Evolutionary conservation across 2,797 vertebrate genomes (phyloP), one percentile per base, ranked within the genome.

Genomic region (Anabacerthia variegaticeps): DNA sequence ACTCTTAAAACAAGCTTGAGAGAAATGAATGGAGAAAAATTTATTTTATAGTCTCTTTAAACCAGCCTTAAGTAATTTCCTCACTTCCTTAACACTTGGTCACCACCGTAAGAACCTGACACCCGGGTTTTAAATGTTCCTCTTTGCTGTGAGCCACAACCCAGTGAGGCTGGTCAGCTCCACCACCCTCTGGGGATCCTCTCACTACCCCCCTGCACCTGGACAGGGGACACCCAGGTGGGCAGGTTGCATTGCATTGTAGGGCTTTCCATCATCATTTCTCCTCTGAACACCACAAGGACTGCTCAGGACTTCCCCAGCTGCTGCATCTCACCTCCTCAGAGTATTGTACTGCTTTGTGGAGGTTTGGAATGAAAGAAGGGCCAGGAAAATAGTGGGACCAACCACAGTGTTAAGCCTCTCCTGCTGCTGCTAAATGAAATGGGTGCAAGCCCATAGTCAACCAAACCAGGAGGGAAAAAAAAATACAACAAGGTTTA

Each of bases 161-260:
- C 9, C 22, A 11, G 21, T 3, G 55, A 62, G 46, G 81, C 37
- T 71, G 58, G 26, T 79, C n/a, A 12, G 2, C 46, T 32, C 21
- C 43, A 15, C 39, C 23, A 2, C 12, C 46, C 2, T 17, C 52
- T 23, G 54, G 77, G 58, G 32, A 59, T n/a, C 11, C 37, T 71
- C 48, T 20, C 7, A 1, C 37, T n/a, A 23, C 30, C 39, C 27
- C 43, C 30, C 12, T 15, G n/a, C 2, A 26, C 32, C 55, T 6
- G 36, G 21, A 3, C 0, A 1, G 37, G 34, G 28, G 14, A 39
- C 28, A 41, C 22, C 48, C 46, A 6, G 1, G 4, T 0, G 1
- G 54, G 48, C 66, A 81, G 63, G 26, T 3, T 30, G 37, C 73
- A 10, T 37, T n/a, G 18, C 23, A 11, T 17, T 6, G 7, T 14